A percentile compares a stretch with the other conserved stretches of the same genome.
Evolutionary conservation across 2,113 vertebrate species (phyloP).

Genomic region (Dicentrarchus labrax): DNA sequence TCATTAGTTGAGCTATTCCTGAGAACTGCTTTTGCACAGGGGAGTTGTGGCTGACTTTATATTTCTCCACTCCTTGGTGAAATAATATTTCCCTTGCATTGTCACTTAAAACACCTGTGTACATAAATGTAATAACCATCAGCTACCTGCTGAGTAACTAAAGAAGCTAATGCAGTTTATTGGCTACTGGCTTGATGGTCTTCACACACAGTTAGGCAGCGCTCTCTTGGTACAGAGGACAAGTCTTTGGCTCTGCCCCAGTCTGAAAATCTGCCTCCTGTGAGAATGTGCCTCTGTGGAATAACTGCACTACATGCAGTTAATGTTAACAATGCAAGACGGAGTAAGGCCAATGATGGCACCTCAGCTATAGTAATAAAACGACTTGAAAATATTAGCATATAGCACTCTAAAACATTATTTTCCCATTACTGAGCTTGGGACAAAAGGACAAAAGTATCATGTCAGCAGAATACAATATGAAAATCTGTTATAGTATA

Average conservation of each 20-base stretch:
- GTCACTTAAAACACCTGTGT: conserved; percentile 43
- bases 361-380: conserved; percentile 41
- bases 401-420: conserved; percentile 12
- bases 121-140: conserved; percentile 54
- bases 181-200: conserved; percentile 63
- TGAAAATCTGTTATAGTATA: conserved; percentile 23
- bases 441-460: conserved; percentile 27
- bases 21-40: conserved; percentile 10
- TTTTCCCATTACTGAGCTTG: conserved; percentile 31
- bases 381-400: conserved; percentile 34
- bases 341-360: conserved; percentile 17
- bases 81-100: conserved; percentile 57
- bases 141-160: conserved; percentile 53
- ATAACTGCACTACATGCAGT: conserved; percentile 39
- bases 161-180: conserved; percentile 41
- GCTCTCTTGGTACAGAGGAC: conserved; percentile 43
- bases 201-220: conserved; percentile 70
- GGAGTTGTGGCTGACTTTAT: conserved; percentile 27
- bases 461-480: conserved; percentile 26
- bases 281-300: conserved; percentile 39
- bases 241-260: conserved; percentile 56
- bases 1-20: conserved; percentile 26
- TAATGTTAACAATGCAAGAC: conserved; percentile 37
- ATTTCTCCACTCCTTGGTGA: conserved; percentile 15
- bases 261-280: conserved; percentile 49